phyloP scores from a whole-genome alignment of 2,888 invertebrate genomes.

The Pocota personata region DNA sequence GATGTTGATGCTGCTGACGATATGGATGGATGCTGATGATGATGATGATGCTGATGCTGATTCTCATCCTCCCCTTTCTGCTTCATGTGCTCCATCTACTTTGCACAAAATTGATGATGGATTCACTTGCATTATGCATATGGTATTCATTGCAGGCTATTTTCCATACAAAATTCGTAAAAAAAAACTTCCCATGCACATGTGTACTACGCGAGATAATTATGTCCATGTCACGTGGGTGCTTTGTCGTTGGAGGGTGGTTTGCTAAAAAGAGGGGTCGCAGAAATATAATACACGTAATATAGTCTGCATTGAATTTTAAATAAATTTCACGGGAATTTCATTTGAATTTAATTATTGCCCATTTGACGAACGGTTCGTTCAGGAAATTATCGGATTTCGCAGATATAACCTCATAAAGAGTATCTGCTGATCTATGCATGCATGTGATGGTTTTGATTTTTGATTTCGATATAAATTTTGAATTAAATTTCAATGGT shows the following conservation, averaged over 20 bases:
- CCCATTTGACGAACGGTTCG: slow-evolving; percentile 10
- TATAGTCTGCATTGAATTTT: slow-evolving; percentile 45
- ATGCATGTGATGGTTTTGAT: slow-evolving; percentile 21
- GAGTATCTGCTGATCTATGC: not conserved
- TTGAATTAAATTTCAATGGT: slow-evolving; percentile 13
- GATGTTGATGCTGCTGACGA: slow-evolving; percentile 50
- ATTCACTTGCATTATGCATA: slow-evolving; percentile 64
- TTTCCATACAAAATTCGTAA: slow-evolving; percentile 49
- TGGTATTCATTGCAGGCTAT: slow-evolving; percentile 60
- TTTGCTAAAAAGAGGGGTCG: not conserved
- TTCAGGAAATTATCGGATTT: slow-evolving; percentile 50
- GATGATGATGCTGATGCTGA: not conserved
- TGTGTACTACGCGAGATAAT: slow-evolving; percentile 51
- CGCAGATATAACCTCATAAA: not conserved
- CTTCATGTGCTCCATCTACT: not conserved
- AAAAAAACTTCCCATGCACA: slow-evolving; percentile 1
- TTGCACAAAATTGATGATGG: slow-evolving; percentile 47
- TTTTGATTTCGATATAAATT: slow-evolving; percentile 57
- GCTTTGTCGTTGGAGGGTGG: not conserved
- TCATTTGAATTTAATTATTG: slow-evolving; percentile 66
- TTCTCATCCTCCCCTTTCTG: not conserved
- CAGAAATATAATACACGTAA: slow-evolving; percentile 16
- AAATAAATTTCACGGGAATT: slow-evolving; percentile 64
- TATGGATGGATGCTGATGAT: slow-evolving; percentile 24
- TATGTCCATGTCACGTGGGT: slow-evolving; percentile 55